Evolutionary conservation across 2,888 invertebrate genomes (phyloP).

Genomic region (Folsomia manolachei): DNA sequence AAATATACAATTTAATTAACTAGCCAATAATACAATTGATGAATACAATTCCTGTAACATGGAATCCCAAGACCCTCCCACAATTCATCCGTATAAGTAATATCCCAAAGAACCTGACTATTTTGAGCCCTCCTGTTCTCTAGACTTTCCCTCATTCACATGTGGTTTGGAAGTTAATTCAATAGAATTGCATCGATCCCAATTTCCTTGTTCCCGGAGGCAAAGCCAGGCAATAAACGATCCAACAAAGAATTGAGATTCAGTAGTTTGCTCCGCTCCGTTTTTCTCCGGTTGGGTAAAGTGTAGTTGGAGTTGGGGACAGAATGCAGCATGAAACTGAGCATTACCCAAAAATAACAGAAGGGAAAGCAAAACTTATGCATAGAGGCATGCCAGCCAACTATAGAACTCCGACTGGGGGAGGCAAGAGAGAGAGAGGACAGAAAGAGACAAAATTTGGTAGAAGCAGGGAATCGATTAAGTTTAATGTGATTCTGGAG

Average conservation of each 20-base stretch:
- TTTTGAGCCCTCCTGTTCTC: background rate
- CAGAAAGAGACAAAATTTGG: background rate
- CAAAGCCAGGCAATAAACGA: background rate
- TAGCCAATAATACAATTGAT: no score
- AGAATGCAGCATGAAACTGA: background rate
- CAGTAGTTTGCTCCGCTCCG: background rate
- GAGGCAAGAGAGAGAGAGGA: background rate
- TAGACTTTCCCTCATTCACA: no score
- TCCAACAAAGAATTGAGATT: background rate
- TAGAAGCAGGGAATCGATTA: background rate
- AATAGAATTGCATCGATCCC: background rate
- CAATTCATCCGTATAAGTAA: no score
- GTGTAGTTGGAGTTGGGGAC: background rate
- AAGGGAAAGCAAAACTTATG: background rate
- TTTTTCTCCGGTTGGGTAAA: background rate
- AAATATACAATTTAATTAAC: no score
- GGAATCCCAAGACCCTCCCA: background rate
- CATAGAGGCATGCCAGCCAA: no score
- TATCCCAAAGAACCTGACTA: no score
- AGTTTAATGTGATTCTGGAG: background rate
- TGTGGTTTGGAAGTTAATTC: background rate
- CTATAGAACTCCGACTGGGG: background rate
- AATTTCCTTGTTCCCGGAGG: background rate
- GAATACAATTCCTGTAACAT: no score
- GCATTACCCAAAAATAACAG: background rate